Evolutionary conservation across 2,888 invertebrate species (phyloP).

Genomic region (Leptopilina myrica): DNA sequence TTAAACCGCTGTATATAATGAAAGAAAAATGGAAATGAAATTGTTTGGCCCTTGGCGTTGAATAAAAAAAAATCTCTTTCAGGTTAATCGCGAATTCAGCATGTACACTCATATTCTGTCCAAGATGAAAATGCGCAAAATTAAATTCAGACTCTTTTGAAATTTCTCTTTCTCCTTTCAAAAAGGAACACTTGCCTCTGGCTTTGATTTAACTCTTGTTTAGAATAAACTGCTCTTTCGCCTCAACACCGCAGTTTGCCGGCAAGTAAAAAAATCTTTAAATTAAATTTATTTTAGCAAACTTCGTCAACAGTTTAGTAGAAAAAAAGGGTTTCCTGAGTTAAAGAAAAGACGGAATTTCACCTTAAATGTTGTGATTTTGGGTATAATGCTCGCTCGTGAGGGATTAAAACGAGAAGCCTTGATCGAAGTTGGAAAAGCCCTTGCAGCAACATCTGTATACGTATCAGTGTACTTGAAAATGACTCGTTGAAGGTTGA

Average conservation of each 20-base stretch:
- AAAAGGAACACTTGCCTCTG: background rate
- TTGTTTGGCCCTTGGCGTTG: background rate
- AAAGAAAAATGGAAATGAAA: constrained; percentile 4
- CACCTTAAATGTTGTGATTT: too few species aligned
- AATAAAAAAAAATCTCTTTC: constrained; percentile 1
- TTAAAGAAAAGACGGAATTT: too few species aligned
- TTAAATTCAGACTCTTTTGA: constrained; percentile 12
- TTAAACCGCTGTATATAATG: background rate
- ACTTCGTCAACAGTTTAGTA: too few species aligned
- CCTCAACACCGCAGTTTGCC: too few species aligned
- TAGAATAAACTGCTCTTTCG: background rate
- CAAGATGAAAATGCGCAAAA: constrained; percentile 17
- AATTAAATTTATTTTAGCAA: too few species aligned
- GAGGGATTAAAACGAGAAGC: background rate
- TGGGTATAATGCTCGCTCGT: too few species aligned
- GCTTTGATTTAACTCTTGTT: background rate
- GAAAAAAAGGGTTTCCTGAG: too few species aligned
- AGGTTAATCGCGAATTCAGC: background rate
- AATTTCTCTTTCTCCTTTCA: background rate
- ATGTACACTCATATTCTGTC: background rate
- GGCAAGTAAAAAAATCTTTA: too few species aligned
- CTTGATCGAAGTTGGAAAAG: constrained; percentile 19
- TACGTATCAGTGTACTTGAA: constrained; percentile 22
- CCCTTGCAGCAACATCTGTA: constrained; percentile 23
- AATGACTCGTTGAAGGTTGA: constrained; percentile 36